Conservation (phyloP, 2,797 vertebrate genomes). For the Hirundo rustica region DNA sequence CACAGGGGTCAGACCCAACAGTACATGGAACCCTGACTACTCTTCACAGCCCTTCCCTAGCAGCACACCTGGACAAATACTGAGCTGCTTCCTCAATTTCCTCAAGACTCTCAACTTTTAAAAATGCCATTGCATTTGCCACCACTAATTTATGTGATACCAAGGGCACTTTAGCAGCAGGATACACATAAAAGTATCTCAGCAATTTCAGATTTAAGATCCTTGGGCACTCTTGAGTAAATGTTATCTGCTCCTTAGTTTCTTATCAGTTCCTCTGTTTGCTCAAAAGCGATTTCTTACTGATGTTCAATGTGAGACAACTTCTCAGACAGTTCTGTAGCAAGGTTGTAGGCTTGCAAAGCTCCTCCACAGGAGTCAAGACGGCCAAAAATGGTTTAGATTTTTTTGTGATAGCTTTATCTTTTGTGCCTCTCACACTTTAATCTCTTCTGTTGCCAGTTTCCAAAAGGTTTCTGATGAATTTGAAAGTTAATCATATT, state of each 20-base stretch:
- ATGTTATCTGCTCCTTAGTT: not conserved
- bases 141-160: not conserved
- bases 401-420: not conserved
- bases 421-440: not conserved
- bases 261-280: conserved; percentile 11
- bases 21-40: not conserved
- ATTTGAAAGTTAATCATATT: not conserved
- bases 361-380: not conserved
- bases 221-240: not conserved
- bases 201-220: conserved; percentile 5
- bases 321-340: not conserved
- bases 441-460: not conserved
- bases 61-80: rapidly evolving
- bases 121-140: not conserved
- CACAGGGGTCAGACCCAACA: not conserved
- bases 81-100: not conserved
- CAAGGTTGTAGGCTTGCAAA: not conserved
- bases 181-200: not conserved
- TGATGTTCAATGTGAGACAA: not conserved
- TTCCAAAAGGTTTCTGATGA: not conserved
- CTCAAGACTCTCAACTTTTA: not conserved
- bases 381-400: not conserved
- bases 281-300: not conserved
- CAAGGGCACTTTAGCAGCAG: not conserved
- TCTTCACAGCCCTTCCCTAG: not conserved